Evolutionary conservation across 2,888 invertebrate species (phyloP).

Genomic region (Myopa testacea): DNA sequence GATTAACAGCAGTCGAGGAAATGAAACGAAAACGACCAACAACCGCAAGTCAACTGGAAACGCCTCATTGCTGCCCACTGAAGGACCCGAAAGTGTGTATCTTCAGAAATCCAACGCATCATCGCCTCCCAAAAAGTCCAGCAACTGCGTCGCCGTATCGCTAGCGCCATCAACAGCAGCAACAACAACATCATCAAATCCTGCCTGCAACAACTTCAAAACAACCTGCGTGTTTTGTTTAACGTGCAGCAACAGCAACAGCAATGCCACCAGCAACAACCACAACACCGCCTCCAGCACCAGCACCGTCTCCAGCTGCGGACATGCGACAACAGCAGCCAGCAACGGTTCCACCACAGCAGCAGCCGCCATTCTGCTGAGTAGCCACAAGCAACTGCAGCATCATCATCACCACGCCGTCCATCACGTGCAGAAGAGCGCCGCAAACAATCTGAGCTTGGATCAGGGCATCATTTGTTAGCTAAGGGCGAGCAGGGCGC

Average conservation of each 20-base stretch:
- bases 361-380: slow-evolving; percentile 41
- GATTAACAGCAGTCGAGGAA: slow-evolving; percentile 37
- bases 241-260: slow-evolving; percentile 51
- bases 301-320: slow-evolving; percentile 48
- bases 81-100: background rate
- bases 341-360: slow-evolving; percentile 31
- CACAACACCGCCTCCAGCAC: slow-evolving; percentile 23
- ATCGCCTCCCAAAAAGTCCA: background rate
- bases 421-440: slow-evolving; percentile 58
- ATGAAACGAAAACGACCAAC: slow-evolving; percentile 31
- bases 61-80: slow-evolving; percentile 9
- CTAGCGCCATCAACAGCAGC: slow-evolving; percentile 3
- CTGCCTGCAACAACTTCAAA: slow-evolving; percentile 43
- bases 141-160: background rate
- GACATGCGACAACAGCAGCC: slow-evolving; percentile 51
- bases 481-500: slow-evolving; percentile 67
- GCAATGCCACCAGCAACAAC: slow-evolving; percentile 35
- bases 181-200: slow-evolving; percentile 41
- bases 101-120: slow-evolving; percentile 22
- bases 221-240: slow-evolving; percentile 55
- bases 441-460: slow-evolving; percentile 65
- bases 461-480: slow-evolving; percentile 69
- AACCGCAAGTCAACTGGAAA: slow-evolving; percentile 1
- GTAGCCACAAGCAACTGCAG: slow-evolving; percentile 40
- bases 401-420: slow-evolving; percentile 56